Conservation (phyloP, 2,888 invertebrate genomes). For the Invenusta paracnida region DNA sequence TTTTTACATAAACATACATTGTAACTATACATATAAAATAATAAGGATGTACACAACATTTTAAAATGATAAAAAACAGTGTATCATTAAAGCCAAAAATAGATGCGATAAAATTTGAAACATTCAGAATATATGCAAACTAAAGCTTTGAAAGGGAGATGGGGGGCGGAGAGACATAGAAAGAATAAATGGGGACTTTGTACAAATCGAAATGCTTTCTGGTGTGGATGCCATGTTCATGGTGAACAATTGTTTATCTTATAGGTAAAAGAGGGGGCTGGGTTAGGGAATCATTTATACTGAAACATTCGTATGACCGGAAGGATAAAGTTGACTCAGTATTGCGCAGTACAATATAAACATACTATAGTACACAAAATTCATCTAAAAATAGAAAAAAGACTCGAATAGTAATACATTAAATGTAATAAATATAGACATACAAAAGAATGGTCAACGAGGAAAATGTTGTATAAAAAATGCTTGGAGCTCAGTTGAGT, state of each 20-base stretch:
- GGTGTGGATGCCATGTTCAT: background rate
- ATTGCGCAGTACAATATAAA: background rate
- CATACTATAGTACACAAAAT: background rate
- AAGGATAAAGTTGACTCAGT: background rate
- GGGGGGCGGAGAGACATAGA: background rate
- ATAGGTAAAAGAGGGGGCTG: too few species aligned
- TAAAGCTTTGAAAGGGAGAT: background rate
- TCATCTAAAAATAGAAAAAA: constrained; percentile 15
- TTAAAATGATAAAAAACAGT: background rate
- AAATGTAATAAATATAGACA: too few species aligned
- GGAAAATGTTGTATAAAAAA: background rate
- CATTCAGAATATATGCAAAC: background rate
- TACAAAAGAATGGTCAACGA: too few species aligned
- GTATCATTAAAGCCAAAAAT: background rate
- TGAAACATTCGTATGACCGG: background rate
- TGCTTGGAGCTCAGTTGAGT: background rate
- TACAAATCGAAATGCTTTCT: constrained; percentile 3
- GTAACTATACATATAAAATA: too few species aligned
- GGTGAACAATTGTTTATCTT: too few species aligned
- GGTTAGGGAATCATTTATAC: background rate
- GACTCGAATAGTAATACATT: background rate
- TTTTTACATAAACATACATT: background rate
- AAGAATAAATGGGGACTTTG: background rate
- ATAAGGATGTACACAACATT: too few species aligned
- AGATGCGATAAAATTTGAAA: too few species aligned